phyloP scores from a whole-genome alignment of 2,797 vertebrate genomes.

The Eulemur rubriventer region DNA sequence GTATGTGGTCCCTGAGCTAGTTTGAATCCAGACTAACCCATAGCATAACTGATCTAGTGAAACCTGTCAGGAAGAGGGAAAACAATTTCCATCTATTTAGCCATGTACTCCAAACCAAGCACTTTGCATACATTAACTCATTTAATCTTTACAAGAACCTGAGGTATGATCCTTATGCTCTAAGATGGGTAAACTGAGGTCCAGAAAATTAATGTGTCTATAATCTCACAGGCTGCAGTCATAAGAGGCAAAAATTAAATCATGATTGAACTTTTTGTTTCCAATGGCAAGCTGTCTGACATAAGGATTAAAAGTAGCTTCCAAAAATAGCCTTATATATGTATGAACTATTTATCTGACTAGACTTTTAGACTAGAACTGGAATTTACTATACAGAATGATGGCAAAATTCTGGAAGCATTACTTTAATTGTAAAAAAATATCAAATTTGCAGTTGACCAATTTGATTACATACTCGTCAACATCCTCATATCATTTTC shows the following conservation, averaged over 20 bases:
- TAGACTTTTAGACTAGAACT: neutral
- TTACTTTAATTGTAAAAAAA: constrained; percentile 33
- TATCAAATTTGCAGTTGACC: neutral
- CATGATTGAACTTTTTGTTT: neutral
- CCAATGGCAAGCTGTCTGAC: neutral
- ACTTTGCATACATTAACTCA: neutral
- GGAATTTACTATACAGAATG: neutral
- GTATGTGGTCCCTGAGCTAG: neutral
- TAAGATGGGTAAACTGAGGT: neutral
- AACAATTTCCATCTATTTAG: neutral
- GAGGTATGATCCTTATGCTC: neutral
- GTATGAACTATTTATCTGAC: neutral
- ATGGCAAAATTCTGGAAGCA: constrained; percentile 2
- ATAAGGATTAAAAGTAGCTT: constrained; percentile 47
- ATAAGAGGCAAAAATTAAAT: neutral
- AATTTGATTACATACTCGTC: neutral
- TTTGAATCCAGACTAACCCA: neutral
- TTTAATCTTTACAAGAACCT: neutral
- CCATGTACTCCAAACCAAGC: neutral
- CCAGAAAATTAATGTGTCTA: constrained; percentile 9
- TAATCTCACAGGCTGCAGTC: neutral
- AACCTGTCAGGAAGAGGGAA: neutral
- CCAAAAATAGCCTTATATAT: neutral
- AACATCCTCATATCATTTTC: neutral
- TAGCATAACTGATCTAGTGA: neutral